Percentiles rank a stretch among this genome's conserved stretches.
phyloP scores from a whole-genome alignment of 1,140 invertebrate genomes.

The Pogonomyrmex barbatus region DNA sequence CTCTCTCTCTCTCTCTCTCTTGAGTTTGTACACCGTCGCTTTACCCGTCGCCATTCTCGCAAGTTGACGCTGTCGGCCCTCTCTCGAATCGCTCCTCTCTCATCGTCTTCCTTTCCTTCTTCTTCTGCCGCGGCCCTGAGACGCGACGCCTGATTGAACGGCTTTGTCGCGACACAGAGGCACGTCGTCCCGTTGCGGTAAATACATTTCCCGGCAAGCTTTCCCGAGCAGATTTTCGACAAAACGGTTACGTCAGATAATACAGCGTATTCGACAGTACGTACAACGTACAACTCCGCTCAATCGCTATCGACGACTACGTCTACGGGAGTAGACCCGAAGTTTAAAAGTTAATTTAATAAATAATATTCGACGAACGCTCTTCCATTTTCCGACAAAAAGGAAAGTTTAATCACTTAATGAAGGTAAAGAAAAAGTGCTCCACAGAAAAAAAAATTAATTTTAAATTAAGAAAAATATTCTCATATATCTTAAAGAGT shows the following conservation, averaged over 20 bases:
- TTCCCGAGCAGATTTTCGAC: conserved; percentile 53
- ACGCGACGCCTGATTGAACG: conserved; percentile 55
- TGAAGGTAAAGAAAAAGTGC: neutral
- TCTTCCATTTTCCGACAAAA: neutral
- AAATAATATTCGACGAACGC: neutral
- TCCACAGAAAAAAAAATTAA: too few relatives aligned
- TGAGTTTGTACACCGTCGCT: conserved; percentile 66
- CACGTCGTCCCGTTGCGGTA: conserved; percentile 50
- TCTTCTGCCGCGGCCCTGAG: conserved; percentile 29
- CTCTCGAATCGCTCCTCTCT: conserved; percentile 8
- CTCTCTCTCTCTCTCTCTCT: conserved; percentile 3
- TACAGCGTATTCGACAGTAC: neutral
- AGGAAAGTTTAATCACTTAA: neutral
- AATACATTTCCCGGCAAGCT: conserved; percentile 68
- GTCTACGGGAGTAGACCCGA: neutral
- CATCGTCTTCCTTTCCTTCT: neutral
- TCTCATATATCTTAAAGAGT: too few relatives aligned
- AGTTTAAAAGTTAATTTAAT: neutral
- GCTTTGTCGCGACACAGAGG: conserved; percentile 53
- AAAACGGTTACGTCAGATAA: conserved; percentile 49
- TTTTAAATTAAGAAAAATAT: too few relatives aligned
- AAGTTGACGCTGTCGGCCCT: conserved; percentile 68
- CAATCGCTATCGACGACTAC: conserved; percentile 15
- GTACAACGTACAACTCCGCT: neutral
- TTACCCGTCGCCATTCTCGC: conserved; percentile 61